Evolutionary conservation across 2,113 vertebrate species (phyloP).

Genomic region (Tetraodon nigroviridis): DNA sequence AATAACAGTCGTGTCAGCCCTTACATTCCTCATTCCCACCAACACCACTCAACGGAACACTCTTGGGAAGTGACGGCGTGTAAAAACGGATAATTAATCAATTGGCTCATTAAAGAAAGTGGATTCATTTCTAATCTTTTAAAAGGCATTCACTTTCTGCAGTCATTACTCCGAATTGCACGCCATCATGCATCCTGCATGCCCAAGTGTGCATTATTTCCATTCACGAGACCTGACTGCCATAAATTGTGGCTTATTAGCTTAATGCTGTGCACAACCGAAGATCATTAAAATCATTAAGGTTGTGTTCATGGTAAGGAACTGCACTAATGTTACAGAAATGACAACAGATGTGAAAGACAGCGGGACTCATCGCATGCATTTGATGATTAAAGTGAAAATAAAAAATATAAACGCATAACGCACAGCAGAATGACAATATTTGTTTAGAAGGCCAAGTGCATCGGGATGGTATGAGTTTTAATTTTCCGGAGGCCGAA

Average conservation of each 20-base stretch:
- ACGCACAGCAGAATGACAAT: no score
- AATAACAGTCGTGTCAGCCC: background rate
- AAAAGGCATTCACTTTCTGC: slow-evolving; percentile 17
- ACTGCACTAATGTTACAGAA: slow-evolving; percentile 3
- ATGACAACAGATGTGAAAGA: background rate
- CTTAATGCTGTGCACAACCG: slow-evolving; percentile 22
- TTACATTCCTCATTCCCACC: background rate
- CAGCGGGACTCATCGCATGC: no score
- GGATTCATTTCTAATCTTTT: slow-evolving; percentile 27
- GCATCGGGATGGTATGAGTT: background rate
- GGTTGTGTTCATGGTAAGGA: slow-evolving; percentile 22
- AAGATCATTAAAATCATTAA: slow-evolving; percentile 44
- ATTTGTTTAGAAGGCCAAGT: no score
- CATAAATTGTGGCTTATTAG: slow-evolving; percentile 40
- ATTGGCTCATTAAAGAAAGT: slow-evolving; percentile 38
- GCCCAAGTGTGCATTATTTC: background rate
- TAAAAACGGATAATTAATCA: slow-evolving; percentile 47
- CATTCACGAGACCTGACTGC: slow-evolving; percentile 13
- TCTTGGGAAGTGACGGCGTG: slow-evolving; percentile 11
- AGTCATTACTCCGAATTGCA: slow-evolving; percentile 21
- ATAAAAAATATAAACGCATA: no score
- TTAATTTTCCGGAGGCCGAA: background rate
- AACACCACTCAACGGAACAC: background rate
- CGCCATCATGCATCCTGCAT: background rate
- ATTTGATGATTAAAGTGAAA: no score